Evolutionary conservation across 2,113 vertebrate genomes (phyloP).

Genomic region (Lampris incognitus): DNA sequence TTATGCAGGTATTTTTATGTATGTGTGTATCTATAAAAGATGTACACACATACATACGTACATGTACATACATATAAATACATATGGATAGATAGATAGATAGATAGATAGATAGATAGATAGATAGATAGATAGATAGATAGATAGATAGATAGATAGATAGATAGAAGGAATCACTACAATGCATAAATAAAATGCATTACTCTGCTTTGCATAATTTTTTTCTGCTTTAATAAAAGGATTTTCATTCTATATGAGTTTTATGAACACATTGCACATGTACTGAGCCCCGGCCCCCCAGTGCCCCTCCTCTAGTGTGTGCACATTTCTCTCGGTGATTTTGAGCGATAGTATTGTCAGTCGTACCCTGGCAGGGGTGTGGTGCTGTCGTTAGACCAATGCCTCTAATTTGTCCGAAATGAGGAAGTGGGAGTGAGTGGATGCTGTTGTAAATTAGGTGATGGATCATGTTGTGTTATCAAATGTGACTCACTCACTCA

Average conservation of each 20-base stretch:
- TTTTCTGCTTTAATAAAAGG: too few species aligned
- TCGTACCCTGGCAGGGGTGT: constrained; percentile 35
- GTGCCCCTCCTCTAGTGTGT: constrained; percentile 64
- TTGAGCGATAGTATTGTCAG: constrained; percentile 50
- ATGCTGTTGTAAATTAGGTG: constrained; percentile 68
- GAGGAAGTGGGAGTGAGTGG: constrained; percentile 40
- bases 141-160: too few species aligned
- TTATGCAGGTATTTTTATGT: background rate
- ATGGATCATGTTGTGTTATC: constrained; percentile 57
- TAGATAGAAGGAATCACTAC: too few species aligned
- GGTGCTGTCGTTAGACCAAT: constrained; percentile 46
- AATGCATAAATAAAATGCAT: too few species aligned
- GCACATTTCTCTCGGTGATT: constrained; percentile 27
- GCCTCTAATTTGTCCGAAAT: constrained; percentile 50
- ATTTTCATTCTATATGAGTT: constrained; percentile 21
- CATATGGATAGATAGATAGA: too few species aligned
- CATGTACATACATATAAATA: too few species aligned
- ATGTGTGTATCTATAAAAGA: constrained; percentile 27
- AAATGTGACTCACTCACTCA: constrained; percentile 37
- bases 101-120: too few species aligned
- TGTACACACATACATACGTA: too few species aligned
- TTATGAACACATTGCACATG: constrained; percentile 59
- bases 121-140: too few species aligned
- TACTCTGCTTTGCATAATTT: too few species aligned
- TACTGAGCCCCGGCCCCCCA: constrained; percentile 34